A percentile compares a stretch with the other conserved stretches of the same genome.
Evolutionary conservation across 2,888 invertebrate species (phyloP).

Genomic region (Cylindroiulus punctatus): DNA sequence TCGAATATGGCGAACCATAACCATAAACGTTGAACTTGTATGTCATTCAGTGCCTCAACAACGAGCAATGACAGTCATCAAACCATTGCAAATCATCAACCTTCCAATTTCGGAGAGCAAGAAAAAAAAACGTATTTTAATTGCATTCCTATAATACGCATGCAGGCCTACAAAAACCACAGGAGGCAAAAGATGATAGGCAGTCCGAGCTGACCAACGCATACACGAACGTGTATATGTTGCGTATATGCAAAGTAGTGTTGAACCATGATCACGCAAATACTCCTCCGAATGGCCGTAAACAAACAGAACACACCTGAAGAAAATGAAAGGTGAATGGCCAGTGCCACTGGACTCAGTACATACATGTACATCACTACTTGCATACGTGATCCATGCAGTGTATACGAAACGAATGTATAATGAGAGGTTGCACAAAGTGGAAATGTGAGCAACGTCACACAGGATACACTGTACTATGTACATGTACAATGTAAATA

Average conservation of each 20-base stretch:
- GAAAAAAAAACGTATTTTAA: background rate
- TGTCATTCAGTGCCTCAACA: background rate
- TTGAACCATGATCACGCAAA: slow-evolving; percentile 34
- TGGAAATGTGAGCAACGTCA: background rate
- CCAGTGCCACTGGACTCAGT: slow-evolving; percentile 16
- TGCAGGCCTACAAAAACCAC: slow-evolving; percentile 17
- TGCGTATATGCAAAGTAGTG: slow-evolving; percentile 3
- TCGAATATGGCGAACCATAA: background rate
- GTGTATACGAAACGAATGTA: background rate
- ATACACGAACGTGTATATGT: background rate
- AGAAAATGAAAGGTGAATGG: background rate
- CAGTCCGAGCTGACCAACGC: background rate
- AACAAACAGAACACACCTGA: slow-evolving; percentile 35
- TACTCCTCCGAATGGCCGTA: background rate
- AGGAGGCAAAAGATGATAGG: slow-evolving; percentile 31
- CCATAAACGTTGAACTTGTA: slow-evolving; percentile 14
- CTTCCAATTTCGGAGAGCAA: slow-evolving; percentile 20
- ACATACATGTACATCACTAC: background rate
- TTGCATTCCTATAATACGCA: slow-evolving; percentile 22
- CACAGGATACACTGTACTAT: too few relatives aligned
- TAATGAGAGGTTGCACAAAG: background rate
- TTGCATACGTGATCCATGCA: background rate
- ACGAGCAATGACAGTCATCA: background rate
- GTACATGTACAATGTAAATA: too few relatives aligned
- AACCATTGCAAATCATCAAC: background rate